Evolutionary conservation across 2,888 invertebrate genomes (phyloP), one percentile per base, ranked within the genome.

Genomic region (Clivina fossor): DNA sequence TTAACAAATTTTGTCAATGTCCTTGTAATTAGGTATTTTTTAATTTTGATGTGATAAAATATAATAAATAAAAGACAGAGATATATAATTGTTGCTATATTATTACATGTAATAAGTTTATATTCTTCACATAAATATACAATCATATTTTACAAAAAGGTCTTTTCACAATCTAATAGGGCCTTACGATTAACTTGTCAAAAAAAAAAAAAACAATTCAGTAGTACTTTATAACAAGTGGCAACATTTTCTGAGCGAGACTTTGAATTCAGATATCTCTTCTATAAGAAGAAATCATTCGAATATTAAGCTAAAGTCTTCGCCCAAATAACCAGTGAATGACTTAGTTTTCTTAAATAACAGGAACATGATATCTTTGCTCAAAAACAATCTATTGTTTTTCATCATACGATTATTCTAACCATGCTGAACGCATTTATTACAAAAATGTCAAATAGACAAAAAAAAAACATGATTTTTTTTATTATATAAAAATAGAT

Each of bases 361-460:
- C 68, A 74, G 74, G 74, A 74, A 74, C 74, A 73, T 74, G 66
- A 68, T 67, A 70, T 72, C 68, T 69, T 71, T 69, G 69, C 70
- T 70, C 68, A 68, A 71, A 69, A 67, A 69, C 65, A 67, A 67
- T 64, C 63, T 64, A 65, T 61, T 61, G 53, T 57, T 57, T 62
- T 62, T 58, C 60, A 61, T 62, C 64, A 64, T 65, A 66, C n/a
- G n/a, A n/a, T n/a, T 66, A 65, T 63, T 59, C 66, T 68, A 68
- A 65, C 60, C 62, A 60, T 65, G 62, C 61, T 61, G 60, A 63
- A 65, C 63, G 62, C 61, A 64, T 60, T 61, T 62, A 37, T 54
- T 61, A 57, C 56, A 63, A 58, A 60, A 61, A 59, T 60, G 59
- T 58, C 43, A 51, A 40, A 18, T 33, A 49, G 40, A 55, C 37